A percentile compares a stretch with the other conserved stretches of the same genome.
Evolutionary conservation across 1,140 invertebrate species (phyloP).

Genomic region (Rhagoletis pomonella): DNA sequence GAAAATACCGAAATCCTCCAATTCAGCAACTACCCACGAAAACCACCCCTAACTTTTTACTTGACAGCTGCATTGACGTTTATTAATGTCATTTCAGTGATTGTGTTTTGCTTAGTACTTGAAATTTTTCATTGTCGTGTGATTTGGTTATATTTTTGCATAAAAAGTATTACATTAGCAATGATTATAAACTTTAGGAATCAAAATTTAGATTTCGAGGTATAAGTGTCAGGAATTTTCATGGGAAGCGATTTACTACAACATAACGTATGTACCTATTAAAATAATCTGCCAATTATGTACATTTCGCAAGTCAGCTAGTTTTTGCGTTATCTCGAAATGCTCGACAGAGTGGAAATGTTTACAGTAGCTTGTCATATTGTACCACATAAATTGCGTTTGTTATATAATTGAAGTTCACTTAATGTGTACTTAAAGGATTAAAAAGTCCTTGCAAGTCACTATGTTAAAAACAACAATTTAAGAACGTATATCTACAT

Average conservation of each 20-base stretch:
- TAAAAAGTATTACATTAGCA: background rate
- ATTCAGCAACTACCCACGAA: background rate
- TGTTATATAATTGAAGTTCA: slow-evolving; percentile 33
- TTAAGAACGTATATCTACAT: too few species aligned
- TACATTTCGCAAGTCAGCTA: background rate
- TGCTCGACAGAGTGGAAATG: background rate
- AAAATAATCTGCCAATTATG: background rate
- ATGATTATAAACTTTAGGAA: slow-evolving; percentile 32
- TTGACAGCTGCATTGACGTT: slow-evolving; percentile 6
- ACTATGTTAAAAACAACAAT: too few species aligned
- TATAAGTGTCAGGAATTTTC: background rate
- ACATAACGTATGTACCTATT: background rate
- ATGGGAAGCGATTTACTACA: background rate
- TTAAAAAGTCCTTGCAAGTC: background rate
- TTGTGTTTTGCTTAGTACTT: slow-evolving; percentile 17
- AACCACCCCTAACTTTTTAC: background rate
- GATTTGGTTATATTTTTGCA: background rate
- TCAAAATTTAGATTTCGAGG: background rate
- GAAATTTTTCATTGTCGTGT: slow-evolving; percentile 9
- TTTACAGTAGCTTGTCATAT: slow-evolving; percentile 31
- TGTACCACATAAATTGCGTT: background rate
- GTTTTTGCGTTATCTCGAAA: background rate
- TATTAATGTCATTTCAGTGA: slow-evolving; percentile 31
- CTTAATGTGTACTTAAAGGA: background rate
- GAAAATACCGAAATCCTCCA: background rate